phyloP scores from a whole-genome alignment of 2,113 vertebrate genomes.

The Echinops telfairi region DNA sequence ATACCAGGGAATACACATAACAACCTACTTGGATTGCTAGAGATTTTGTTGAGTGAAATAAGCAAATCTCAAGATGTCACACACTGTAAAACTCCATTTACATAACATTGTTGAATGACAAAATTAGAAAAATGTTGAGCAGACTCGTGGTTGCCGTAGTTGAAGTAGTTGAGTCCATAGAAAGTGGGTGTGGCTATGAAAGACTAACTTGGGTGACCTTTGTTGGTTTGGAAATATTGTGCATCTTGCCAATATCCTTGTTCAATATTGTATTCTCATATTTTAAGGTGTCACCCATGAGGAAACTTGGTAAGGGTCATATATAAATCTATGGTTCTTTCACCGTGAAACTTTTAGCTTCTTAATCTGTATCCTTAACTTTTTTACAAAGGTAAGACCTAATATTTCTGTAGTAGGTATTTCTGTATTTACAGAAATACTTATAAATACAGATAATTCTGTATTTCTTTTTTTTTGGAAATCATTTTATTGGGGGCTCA shows the following conservation, averaged over 20 bases:
- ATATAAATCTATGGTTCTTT: neutral
- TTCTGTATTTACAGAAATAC: too few species aligned
- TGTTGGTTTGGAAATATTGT: constrained; percentile 1
- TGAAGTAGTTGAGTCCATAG: neutral
- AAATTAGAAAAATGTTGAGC: neutral
- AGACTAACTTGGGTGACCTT: neutral
- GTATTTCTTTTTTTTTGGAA: neutral
- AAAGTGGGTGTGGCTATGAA: neutral
- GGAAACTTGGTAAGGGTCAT: neutral
- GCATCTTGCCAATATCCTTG: neutral
- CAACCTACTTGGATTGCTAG: neutral
- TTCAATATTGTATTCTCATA: neutral
- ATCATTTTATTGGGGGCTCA: too few species aligned
- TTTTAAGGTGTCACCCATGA: neutral
- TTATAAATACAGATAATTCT: neutral
- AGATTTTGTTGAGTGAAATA: constrained; percentile 17
- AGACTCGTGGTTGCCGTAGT: neutral
- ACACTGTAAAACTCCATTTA: constrained; percentile 4
- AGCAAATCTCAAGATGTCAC: neutral
- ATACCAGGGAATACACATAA: neutral
- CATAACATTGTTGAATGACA: constrained; percentile 14
- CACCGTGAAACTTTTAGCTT: constrained; percentile 20
- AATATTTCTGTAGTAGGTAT: neutral
- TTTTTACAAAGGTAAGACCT: neutral
- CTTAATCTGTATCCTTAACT: neutral